Evolutionary conservation across 2,888 invertebrate species (phyloP).

Genomic region (Caenorhabditis uteleia): DNA sequence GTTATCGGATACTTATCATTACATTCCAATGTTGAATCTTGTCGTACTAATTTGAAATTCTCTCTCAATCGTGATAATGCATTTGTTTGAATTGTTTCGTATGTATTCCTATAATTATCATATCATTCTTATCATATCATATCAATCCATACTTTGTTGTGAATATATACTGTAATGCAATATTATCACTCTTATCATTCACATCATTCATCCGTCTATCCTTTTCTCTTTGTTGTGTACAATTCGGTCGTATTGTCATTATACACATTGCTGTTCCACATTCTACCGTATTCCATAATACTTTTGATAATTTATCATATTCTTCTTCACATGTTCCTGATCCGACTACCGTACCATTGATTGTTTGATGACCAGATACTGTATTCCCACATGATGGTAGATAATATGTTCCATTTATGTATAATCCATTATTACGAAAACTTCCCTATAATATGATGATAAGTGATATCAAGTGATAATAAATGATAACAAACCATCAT

Average conservation of each 20-base stretch:
- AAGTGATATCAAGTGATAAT: too few relatives aligned
- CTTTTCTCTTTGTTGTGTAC: too few relatives aligned
- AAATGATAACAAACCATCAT: conserved; percentile 26
- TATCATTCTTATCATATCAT: too few relatives aligned
- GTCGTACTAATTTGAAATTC: too few relatives aligned
- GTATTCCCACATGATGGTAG: conserved; percentile 29
- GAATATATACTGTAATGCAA: conserved; percentile 21
- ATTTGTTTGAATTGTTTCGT: too few relatives aligned
- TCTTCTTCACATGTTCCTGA: conserved; percentile 17
- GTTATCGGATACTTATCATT: too few relatives aligned
- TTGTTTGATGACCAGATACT: conserved; percentile 3
- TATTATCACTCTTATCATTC: too few relatives aligned
- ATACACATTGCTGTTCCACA: conserved; percentile 8
- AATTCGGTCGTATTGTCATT: conserved; percentile 11
- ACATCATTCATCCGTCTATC: neutral
- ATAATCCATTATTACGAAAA: too few relatives aligned
- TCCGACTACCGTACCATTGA: conserved; percentile 33
- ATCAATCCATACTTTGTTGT: conserved; percentile 6
- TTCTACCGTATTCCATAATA: conserved; percentile 6
- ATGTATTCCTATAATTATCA: too few relatives aligned
- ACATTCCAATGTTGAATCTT: too few relatives aligned
- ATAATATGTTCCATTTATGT: conserved; percentile 13
- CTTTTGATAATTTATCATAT: conserved; percentile 2
- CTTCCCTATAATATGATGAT: too few relatives aligned
- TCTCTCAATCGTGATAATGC: too few relatives aligned